Evolutionary conservation across 2,113 vertebrate species (phyloP).

Genomic region (Neolamprologus sp.): DNA sequence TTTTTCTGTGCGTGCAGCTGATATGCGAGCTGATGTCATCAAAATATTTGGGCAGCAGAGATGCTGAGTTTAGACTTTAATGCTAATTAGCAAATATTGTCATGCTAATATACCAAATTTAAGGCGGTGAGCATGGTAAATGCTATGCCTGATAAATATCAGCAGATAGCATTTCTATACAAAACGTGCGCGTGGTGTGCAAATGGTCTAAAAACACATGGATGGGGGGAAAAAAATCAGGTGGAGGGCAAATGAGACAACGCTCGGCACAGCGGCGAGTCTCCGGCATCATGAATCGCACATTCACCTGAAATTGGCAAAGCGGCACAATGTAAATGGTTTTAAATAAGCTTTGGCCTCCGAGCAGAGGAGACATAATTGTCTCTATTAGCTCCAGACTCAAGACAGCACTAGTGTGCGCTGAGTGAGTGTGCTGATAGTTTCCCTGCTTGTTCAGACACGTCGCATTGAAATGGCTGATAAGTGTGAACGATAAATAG

Average conservation of each 20-base stretch:
- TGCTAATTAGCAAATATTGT: neutral
- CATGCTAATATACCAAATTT: neutral
- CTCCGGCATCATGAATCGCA: conserved; percentile 15
- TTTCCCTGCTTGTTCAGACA: neutral
- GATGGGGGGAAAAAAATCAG: accelerated
- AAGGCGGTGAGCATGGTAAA: neutral
- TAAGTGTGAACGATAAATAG: neutral
- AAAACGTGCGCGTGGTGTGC: neutral
- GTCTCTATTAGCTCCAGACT: neutral
- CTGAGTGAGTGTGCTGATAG: neutral
- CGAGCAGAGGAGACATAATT: neutral
- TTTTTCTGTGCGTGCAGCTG: neutral
- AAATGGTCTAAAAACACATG: neutral
- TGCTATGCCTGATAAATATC: neutral
- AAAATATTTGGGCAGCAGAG: neutral
- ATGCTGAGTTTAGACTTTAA: neutral
- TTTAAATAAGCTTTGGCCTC: conserved; percentile 18
- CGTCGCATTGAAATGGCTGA: neutral
- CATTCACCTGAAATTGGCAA: conserved; percentile 17
- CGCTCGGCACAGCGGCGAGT: neutral
- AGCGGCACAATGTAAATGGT: neutral
- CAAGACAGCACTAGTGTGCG: neutral
- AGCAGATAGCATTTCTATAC: neutral
- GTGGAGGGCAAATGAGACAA: neutral
- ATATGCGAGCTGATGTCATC: neutral